Evolutionary conservation across 2,888 invertebrate genomes (phyloP).

Genomic region (Pherbina coryleti): DNA sequence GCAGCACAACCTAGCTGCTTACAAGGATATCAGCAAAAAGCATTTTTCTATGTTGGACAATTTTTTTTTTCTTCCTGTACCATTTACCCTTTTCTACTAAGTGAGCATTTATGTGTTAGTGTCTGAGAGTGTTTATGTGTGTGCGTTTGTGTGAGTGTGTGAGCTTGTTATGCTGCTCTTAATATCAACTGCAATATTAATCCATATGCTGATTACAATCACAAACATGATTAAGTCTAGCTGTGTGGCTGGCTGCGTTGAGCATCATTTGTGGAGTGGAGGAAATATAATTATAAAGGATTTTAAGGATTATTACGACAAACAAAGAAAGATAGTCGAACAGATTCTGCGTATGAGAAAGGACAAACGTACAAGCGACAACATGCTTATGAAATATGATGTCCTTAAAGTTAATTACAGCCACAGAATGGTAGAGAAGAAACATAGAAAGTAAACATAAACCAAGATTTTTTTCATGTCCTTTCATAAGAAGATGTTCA

Average conservation of each 20-base stretch:
- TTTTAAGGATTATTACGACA: neutral
- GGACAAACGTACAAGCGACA: neutral
- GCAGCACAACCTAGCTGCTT: too few species aligned
- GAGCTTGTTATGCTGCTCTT: neutral
- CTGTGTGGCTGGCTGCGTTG: neutral
- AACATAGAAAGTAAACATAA: neutral
- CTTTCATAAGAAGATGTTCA: neutral
- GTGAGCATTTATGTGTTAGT: neutral
- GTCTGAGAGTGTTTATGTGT: neutral
- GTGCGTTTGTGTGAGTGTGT: neutral
- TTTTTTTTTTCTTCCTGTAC: too few species aligned
- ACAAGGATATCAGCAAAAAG: too few species aligned
- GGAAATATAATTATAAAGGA: constrained; percentile 14
- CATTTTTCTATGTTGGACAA: too few species aligned
- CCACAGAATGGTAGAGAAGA: neutral
- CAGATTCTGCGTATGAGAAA: neutral
- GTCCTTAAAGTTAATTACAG: neutral
- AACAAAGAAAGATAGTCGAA: neutral
- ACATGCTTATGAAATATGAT: neutral
- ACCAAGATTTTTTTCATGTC: too few species aligned
- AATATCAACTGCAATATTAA: constrained; percentile 24
- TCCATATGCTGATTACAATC: constrained; percentile 34
- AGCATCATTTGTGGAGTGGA: neutral
- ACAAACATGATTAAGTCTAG: constrained; percentile 14
- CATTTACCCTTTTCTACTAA: neutral